Base-by-base conservation (phyloP, 2,113 vertebrate genomes). In the Lepisosteus oculatus region DNA sequence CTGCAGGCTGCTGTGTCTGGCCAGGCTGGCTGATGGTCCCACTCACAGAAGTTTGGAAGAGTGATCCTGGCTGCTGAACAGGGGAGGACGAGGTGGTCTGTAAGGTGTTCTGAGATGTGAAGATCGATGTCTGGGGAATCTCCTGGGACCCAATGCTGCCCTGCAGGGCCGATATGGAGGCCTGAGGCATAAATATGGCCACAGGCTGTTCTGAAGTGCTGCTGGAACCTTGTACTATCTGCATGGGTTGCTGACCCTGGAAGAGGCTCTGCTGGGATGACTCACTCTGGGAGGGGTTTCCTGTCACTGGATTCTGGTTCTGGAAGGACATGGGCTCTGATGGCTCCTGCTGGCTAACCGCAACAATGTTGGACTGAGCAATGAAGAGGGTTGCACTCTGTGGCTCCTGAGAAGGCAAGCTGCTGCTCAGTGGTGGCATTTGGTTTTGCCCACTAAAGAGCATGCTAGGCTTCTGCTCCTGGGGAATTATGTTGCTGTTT, bases 251-350 rank as follows among this genome's bases (percentile, higher is more conserved):
- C 0, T 96, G 96, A 77, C 92, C 93, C 81, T 96, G 97, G 87
- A 95, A 98, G 80, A 99, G 87, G 59, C 91, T 70, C 42, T 93
- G 91, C 81, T 96, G 95, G 65, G 88, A 89, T 12, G 91, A 86
- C 70, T 95, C 94, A 0, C 87, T 76, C 72, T 90, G 89, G 42
- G 47, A 66, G 43, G 93, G 88, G 72, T 93, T 96, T 71, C 93
- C 89, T 61, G 94, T 90, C 65, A 94, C 88, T 0, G 95, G 84
- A 61, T 89, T 92, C 84, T 96, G 95, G 73, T 92, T 95, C 87
- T 98, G 97, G 85, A 99, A 94, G 44, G 95, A 93, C 95, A 99
- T 97, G 71, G 95, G 93, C 82, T 96, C 95, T 29, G 90, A 85
- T 43, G 91, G 90, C 42, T 94, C 93, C 84, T 95, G 95, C 74